A percentile compares a stretch with the other conserved stretches of the same genome.
These are phyloP conservation scores for Pheucticus melanocephalus DNA, from an alignment of 2,113 vertebrate genomes.

Conservation along the genomic window DNA sequence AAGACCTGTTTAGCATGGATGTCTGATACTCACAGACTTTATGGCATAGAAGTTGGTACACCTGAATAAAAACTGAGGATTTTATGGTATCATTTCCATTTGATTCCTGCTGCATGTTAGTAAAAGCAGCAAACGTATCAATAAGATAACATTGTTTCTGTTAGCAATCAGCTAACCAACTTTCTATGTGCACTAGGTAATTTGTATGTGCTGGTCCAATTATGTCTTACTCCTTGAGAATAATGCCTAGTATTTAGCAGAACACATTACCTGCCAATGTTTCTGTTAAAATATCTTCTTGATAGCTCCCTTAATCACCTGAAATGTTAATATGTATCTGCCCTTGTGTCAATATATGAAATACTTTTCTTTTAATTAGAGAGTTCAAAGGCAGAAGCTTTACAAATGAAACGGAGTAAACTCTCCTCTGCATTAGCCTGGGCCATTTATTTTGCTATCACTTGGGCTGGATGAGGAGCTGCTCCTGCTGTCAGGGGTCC, in stretches of 20 bases:
- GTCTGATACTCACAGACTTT: not conserved
- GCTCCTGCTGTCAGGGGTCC: rapidly evolving
- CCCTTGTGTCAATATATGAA: not conserved
- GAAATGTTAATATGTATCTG: not conserved
- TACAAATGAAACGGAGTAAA: not conserved
- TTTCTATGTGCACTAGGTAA: not conserved
- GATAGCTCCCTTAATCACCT: not conserved
- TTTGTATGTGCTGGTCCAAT: not conserved
- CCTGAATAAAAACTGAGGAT: not conserved
- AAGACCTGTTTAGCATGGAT: not conserved
- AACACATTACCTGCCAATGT: not conserved
- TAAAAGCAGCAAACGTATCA: not conserved
- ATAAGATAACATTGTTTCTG: not conserved
- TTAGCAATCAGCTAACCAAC: not conserved
- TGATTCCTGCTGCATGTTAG: not conserved
- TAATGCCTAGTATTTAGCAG: not conserved
- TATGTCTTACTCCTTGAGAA: not conserved
- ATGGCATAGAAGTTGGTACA: not conserved
- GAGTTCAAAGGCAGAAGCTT: not conserved
- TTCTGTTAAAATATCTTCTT: not conserved
- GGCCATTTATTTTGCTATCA: not conserved
- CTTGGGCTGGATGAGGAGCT: not conserved
- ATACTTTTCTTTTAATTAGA: not conserved
- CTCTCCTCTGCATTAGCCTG: not conserved
- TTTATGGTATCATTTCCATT: not conserved